A percentile compares a stretch with the other conserved stretches of the same genome.
These are phyloP conservation scores for Magallana nippona DNA, from an alignment of 2,888 invertebrate species.

Conservation along the genomic window DNA sequence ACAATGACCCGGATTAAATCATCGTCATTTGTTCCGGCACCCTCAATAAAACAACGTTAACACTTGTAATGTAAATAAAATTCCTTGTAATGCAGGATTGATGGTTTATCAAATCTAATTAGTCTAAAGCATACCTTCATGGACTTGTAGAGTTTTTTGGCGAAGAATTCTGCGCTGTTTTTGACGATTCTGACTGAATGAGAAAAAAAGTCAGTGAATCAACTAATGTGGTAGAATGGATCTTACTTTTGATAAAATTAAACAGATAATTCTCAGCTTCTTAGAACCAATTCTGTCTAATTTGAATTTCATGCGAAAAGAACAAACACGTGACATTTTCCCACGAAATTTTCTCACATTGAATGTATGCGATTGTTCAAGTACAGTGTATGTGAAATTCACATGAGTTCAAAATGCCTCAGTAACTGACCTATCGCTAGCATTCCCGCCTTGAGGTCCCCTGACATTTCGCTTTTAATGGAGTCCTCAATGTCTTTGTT, in stretches of 20 bases:
- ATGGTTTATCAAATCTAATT: too few species aligned
- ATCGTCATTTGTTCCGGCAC: conserved; percentile 77
- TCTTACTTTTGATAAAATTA: too few species aligned
- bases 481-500: conserved; percentile 73
- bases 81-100: background rate
- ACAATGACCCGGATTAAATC: conserved; percentile 76
- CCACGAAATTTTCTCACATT: too few species aligned
- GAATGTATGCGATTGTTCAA: background rate
- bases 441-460: conserved; percentile 72
- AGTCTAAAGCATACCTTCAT: conserved; percentile 84
- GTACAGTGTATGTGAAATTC: background rate
- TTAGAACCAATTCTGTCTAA: too few species aligned
- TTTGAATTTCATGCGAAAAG: too few species aligned
- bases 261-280: too few species aligned
- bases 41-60: conserved; percentile 55
- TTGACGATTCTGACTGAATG: conserved; percentile 68
- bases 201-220: too few species aligned
- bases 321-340: too few species aligned
- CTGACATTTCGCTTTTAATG: conserved; percentile 75
- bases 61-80: too few species aligned
- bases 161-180: conserved; percentile 86
- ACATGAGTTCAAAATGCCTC: background rate
- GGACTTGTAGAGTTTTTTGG: conserved; percentile 90
- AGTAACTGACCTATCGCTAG: conserved; percentile 69
- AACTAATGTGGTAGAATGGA: too few species aligned